Conservation (phyloP, 2,113 vertebrate species). For the Conger conger region DNA sequence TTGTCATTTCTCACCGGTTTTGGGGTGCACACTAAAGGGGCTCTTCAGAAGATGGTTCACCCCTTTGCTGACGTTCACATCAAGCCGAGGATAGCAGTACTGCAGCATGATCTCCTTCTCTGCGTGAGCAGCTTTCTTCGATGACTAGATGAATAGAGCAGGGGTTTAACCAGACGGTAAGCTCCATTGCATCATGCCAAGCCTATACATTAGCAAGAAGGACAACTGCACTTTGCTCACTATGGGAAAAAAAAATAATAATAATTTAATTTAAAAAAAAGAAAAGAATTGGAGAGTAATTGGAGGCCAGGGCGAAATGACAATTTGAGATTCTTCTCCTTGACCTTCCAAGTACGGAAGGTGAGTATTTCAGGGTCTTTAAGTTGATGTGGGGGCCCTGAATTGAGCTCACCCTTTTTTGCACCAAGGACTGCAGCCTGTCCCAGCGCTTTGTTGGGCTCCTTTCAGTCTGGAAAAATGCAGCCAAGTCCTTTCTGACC, state of each 20-base stretch:
- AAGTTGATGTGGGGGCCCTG: neutral
- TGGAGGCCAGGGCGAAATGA: too few species aligned
- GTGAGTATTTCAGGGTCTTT: neutral
- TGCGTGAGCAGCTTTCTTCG: constrained; percentile 50
- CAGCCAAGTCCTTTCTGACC: constrained; percentile 67
- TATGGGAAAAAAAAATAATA: neutral
- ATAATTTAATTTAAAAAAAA: too few species aligned
- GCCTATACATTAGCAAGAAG: neutral
- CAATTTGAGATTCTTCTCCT: too few species aligned
- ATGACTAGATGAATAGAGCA: neutral
- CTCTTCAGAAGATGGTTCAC: constrained; percentile 93
- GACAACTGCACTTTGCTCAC: neutral
- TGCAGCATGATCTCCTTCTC: constrained; percentile 93
- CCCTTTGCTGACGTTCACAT: constrained; percentile 93
- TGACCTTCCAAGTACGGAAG: neutral
- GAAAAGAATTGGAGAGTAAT: too few species aligned
- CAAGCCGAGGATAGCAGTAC: constrained; percentile 92
- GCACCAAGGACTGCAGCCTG: constrained; percentile 51
- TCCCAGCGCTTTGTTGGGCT: constrained; percentile 80
- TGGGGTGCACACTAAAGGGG: constrained; percentile 95
- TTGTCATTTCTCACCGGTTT: constrained; percentile 74
- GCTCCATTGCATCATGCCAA: neutral
- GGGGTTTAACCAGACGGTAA: neutral
- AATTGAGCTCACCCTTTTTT: constrained; percentile 52
- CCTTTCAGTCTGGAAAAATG: constrained; percentile 64